Conservation (phyloP, 2,113 vertebrate species). For the Mirounga angustirostris region DNA sequence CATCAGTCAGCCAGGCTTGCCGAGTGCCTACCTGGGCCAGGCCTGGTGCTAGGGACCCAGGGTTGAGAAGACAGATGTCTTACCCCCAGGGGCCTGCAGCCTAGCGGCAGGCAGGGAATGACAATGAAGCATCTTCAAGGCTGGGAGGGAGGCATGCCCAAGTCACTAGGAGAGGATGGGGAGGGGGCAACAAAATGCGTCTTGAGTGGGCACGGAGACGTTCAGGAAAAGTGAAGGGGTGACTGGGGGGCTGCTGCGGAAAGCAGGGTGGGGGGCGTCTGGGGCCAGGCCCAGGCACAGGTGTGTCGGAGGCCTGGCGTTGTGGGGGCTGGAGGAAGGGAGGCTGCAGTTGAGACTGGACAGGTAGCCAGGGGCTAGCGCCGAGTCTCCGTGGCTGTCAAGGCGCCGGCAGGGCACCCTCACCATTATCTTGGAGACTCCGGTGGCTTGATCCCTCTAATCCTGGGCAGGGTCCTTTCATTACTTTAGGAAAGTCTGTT, state of each 20-base stretch:
- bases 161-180: neutral
- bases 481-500: neutral
- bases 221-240: neutral
- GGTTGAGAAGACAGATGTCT: neutral
- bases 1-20: neutral
- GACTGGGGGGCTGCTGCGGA: neutral
- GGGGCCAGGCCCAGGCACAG: neutral
- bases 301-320: neutral
- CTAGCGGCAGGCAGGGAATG: neutral
- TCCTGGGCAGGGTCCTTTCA: accelerated
- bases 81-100: neutral
- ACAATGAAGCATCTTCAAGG: neutral
- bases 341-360: neutral
- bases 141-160: neutral
- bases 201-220: neutral
- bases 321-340: neutral
- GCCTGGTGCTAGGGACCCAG: accelerated
- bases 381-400: neutral
- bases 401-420: accelerated
- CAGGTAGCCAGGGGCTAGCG: neutral
- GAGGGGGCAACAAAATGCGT: neutral
- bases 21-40: neutral
- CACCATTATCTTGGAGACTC: neutral
- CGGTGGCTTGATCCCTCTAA: neutral
- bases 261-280: no score